Percentiles rank a stretch among this genome's conserved stretches.
These are phyloP conservation scores for Mallateleia sp. DNA, from an alignment of 2,888 invertebrate genomes.

Conservation along the genomic window DNA sequence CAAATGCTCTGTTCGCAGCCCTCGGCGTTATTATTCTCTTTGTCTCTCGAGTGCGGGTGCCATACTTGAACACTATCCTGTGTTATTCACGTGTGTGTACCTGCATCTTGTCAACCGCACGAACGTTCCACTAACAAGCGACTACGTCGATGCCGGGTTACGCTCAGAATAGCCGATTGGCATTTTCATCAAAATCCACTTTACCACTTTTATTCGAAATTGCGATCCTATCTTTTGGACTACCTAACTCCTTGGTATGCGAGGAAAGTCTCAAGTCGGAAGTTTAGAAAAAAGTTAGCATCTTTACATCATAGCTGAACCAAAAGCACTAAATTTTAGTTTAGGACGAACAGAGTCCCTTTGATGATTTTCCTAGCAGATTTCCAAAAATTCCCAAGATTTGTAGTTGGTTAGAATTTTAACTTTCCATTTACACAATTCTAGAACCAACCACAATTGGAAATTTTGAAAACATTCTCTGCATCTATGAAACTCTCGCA, in stretches of 20 bases:
- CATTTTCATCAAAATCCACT: slow-evolving; percentile 51
- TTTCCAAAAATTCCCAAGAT: too few species aligned
- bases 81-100: slow-evolving; percentile 57
- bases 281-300: background rate
- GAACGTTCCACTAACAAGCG: slow-evolving; percentile 61
- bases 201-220: slow-evolving; percentile 8
- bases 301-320: too few species aligned
- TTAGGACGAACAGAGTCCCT: too few species aligned
- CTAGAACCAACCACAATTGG: too few species aligned
- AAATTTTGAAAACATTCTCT: too few species aligned
- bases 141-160: slow-evolving; percentile 36
- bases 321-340: too few species aligned
- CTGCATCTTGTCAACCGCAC: slow-evolving; percentile 73
- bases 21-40: slow-evolving; percentile 70
- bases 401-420: too few species aligned
- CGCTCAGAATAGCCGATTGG: slow-evolving; percentile 53
- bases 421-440: too few species aligned
- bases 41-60: slow-evolving; percentile 67
- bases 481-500: too few species aligned
- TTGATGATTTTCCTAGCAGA: too few species aligned
- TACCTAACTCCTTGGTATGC: background rate
- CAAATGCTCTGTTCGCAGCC: slow-evolving; percentile 68
- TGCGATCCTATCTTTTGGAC: background rate
- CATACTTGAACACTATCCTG: slow-evolving; percentile 61
- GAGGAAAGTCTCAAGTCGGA: too few species aligned